A percentile compares a stretch with the other conserved stretches of the same genome.
phyloP scores from a whole-genome alignment of 2,797 vertebrate species.

The Coregonus ussuriensis region DNA sequence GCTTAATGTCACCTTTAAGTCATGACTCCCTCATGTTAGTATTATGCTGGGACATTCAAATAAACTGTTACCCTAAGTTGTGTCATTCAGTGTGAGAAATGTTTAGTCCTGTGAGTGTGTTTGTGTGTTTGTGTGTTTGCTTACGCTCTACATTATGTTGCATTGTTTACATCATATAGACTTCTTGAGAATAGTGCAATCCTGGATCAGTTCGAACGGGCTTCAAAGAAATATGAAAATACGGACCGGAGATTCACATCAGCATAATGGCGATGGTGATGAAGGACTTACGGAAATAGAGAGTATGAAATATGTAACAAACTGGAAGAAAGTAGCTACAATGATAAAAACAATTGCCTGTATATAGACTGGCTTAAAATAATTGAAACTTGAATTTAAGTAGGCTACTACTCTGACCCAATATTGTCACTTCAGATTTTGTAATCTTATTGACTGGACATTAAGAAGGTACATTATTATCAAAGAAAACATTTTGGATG shows the following conservation, averaged over 20 bases:
- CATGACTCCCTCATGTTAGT: slow-evolving; percentile 26
- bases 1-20: not conserved
- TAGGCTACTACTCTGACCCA: slow-evolving; percentile 25
- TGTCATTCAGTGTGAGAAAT: slow-evolving; percentile 62
- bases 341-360: slow-evolving; percentile 20
- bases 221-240: slow-evolving; percentile 84
- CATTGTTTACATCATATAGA: slow-evolving; percentile 95
- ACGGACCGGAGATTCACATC: slow-evolving; percentile 83
- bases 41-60: slow-evolving; percentile 47
- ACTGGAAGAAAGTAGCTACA: slow-evolving; percentile 53
- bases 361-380: not conserved
- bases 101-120: slow-evolving; percentile 60
- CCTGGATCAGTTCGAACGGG: slow-evolving; percentile 88
- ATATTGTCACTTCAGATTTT: slow-evolving; percentile 39
- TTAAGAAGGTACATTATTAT: slow-evolving; percentile 64
- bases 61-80: slow-evolving; percentile 52
- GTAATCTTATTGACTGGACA: slow-evolving; percentile 52
- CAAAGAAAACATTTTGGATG: slow-evolving; percentile 69
- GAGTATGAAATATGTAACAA: slow-evolving; percentile 63
- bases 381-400: slow-evolving; percentile 31
- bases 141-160: slow-evolving; percentile 82
- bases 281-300: slow-evolving; percentile 73
- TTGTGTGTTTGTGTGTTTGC: slow-evolving; percentile 44
- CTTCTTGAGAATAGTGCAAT: slow-evolving; percentile 91
- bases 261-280: slow-evolving; percentile 75